phyloP scores from a whole-genome alignment of 2,113 vertebrate genomes.

The Ursus arctos region DNA sequence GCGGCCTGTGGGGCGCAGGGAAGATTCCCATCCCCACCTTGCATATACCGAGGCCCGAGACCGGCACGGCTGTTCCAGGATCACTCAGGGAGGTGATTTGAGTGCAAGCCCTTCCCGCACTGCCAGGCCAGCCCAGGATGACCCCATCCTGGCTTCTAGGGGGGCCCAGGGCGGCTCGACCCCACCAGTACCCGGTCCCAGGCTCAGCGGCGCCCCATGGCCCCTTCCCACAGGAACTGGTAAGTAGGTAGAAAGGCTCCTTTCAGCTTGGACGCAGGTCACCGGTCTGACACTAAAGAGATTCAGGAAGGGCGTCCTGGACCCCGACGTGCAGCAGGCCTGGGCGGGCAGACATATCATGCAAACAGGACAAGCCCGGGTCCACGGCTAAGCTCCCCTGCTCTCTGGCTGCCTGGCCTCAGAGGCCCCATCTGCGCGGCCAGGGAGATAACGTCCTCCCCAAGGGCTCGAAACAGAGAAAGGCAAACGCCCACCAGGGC shows the following conservation, averaged over 20 bases:
- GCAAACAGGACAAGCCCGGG: not conserved
- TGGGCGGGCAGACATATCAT: rapidly evolving
- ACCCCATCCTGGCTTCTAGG: rapidly evolving
- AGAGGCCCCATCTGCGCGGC: too few relatives aligned
- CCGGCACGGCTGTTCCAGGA: not conserved
- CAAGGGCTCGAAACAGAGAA: not conserved
- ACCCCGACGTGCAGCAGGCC: not conserved
- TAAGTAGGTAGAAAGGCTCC: not conserved
- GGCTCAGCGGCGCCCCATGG: not conserved
- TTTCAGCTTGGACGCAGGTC: not conserved
- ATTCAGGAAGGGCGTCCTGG: rapidly evolving
- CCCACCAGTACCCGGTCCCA: rapidly evolving
- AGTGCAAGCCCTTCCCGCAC: rapidly evolving
- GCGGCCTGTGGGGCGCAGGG: rapidly evolving
- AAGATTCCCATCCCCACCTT: rapidly evolving
- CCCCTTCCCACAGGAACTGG: not conserved
- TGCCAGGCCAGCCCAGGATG: not conserved
- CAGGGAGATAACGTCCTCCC: not conserved
- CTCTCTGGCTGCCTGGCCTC: not conserved
- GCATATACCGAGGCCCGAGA: not conserved
- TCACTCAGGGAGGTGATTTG: too few relatives aligned
- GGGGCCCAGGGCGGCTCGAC: rapidly evolving
- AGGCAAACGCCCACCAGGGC: not conserved
- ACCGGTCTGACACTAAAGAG: not conserved
- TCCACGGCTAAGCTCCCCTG: not conserved